A percentile compares a stretch with the other conserved stretches of the same genome.
Evolutionary conservation across 2,113 vertebrate genomes (phyloP).

Genomic region (Pollimyrus isidori): DNA sequence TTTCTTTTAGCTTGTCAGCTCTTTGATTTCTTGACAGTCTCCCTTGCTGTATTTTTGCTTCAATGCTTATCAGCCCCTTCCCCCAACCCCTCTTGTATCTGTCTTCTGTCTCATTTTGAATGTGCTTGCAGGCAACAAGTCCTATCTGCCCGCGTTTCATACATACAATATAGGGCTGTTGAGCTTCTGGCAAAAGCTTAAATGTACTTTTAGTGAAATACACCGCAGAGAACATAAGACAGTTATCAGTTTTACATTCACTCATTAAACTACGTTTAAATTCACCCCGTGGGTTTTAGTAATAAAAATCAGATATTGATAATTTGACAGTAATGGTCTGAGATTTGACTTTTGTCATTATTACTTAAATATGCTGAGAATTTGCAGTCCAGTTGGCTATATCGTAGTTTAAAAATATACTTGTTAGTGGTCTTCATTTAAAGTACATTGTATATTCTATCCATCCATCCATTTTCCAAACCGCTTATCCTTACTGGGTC

Average conservation of each 20-base stretch:
- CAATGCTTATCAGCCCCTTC: conserved; percentile 54
- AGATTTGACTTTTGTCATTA: not conserved
- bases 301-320: conserved; percentile 1
- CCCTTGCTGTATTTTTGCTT: conserved; percentile 61
- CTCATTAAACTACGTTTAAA: conserved; percentile 8
- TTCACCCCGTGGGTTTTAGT: not conserved
- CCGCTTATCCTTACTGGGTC: no score
- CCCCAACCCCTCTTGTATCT: conserved; percentile 51
- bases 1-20: conserved; percentile 58
- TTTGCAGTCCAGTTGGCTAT: not conserved
- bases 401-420: not conserved
- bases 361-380: not conserved
- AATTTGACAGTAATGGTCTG: conserved; percentile 9
- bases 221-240: not conserved
- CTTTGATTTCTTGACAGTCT: conserved; percentile 68
- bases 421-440: not conserved
- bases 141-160: conserved; percentile 51
- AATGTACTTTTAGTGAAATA: conserved; percentile 43
- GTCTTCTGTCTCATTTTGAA: conserved; percentile 58
- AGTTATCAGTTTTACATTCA: not conserved
- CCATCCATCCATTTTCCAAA: no score
- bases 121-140: conserved; percentile 51
- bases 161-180: conserved; percentile 46
- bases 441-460: no score
- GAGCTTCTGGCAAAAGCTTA: conserved; percentile 49